Conservation (phyloP, 1,140 invertebrate species). For the Drosophila auraria region DNA sequence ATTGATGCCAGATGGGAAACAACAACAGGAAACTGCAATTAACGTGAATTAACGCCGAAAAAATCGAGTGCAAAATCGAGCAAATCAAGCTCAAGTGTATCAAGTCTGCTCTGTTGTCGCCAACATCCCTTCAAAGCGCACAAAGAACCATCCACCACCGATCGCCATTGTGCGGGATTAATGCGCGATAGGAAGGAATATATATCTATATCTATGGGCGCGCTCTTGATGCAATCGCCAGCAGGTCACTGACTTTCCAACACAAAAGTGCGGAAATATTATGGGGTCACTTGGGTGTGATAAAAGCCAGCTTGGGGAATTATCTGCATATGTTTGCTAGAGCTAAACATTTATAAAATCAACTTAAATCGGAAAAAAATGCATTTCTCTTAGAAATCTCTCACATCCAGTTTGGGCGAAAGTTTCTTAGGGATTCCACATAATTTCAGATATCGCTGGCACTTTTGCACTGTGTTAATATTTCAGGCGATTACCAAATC, state of each 20-base stretch:
- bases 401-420: too few relatives aligned
- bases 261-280: slow-evolving; percentile 27
- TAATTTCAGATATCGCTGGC: too few relatives aligned
- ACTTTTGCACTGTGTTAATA: too few relatives aligned
- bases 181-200: slow-evolving; percentile 12
- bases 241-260: slow-evolving; percentile 18
- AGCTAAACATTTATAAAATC: too few relatives aligned
- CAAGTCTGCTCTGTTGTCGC: background rate
- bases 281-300: slow-evolving; percentile 5
- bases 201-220: background rate
- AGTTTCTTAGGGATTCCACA: too few relatives aligned
- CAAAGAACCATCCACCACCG: slow-evolving; percentile 17
- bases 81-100: background rate
- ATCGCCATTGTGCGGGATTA: slow-evolving; percentile 13
- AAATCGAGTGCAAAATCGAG: slow-evolving; percentile 8
- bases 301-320: slow-evolving; percentile 11
- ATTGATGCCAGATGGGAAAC: slow-evolving; percentile 19
- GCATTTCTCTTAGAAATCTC: too few relatives aligned
- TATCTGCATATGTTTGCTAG: background rate
- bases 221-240: slow-evolving; percentile 26
- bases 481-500: too few relatives aligned
- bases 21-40: slow-evolving; percentile 70
- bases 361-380: too few relatives aligned
- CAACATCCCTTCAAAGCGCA: background rate
- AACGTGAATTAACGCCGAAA: slow-evolving; percentile 42